A percentile compares a stretch with the other conserved stretches of the same genome.
Conservation (phyloP, 92 coral and sea anemone genomes). For the Anthopleura xanthogrammica region DNA sequence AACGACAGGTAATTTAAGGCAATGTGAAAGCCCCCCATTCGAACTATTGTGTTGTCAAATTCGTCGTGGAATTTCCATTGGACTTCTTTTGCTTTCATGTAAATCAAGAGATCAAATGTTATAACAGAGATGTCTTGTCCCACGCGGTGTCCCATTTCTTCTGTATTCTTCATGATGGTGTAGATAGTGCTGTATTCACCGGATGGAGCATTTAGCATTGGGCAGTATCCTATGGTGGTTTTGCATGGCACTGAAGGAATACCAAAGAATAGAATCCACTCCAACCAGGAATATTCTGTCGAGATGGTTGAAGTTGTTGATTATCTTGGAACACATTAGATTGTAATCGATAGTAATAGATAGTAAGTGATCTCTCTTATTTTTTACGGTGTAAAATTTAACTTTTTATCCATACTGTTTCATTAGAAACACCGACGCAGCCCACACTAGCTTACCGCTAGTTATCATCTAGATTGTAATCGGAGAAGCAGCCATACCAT, state of each 20-base stretch:
- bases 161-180: not conserved
- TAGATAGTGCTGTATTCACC: not conserved
- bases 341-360: too few species aligned
- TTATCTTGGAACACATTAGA: too few species aligned
- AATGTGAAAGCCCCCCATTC: conserved; percentile 8
- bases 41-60: not conserved
- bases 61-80: not conserved
- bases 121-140: conserved; percentile 1
- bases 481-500: too few species aligned
- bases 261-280: not conserved
- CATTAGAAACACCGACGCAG: too few species aligned
- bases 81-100: conserved; percentile 29
- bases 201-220: not conserved
- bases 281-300: not conserved
- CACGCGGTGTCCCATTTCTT: not conserved
- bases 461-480: too few species aligned
- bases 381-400: too few species aligned
- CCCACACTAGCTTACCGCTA: too few species aligned
- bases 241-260: not conserved
- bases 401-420: too few species aligned
- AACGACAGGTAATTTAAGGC: conserved; percentile 30
- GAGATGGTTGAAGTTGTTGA: too few species aligned
- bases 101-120: conserved; percentile 47
- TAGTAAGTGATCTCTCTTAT: too few species aligned
- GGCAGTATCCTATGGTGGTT: not conserved